Base-by-base conservation (phyloP, 2,797 vertebrate genomes). In the Pantherophis alleghaniensis region DNA sequence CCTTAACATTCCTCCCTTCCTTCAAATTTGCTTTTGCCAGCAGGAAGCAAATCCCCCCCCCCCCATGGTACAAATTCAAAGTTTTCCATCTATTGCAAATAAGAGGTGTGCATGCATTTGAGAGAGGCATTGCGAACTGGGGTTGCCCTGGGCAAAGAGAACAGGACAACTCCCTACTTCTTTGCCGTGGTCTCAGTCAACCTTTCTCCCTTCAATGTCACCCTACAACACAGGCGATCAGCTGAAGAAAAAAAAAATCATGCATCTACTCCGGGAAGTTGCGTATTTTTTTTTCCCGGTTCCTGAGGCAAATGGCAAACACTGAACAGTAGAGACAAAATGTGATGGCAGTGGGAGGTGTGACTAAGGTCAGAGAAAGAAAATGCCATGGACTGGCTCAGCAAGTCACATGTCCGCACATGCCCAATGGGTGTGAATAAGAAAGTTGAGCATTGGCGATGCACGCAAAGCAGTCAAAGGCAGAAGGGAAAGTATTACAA, bases 281-380 rank as follows among this genome's bases (percentile, higher is more conserved):
- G 47, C 12, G 11, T 37, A 7, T 26, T 51, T 11, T 51, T 51
- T 61, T 63, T 26, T 1, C 5, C 5, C 14, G 12, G 20, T 10
- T 57, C 51, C 42, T 11, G 1, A 42, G 79, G 42, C 22, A 5
- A 28, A 24, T 2, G 24, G 59, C 89, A 69, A 28, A 18, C 28
- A 10, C 87, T 53, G 53, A 57, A 79, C 10, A 0, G 4, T 59
- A 69, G 28, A 89, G 66, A 22, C 51, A 9, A 22, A 87, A 20
- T 37, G 3, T 60, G 74, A 32, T 91, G 89, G 63, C 18, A 83
- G 32, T 61, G 63, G n/a, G 32, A 13, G 7, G 83, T 22, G 32
- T 88, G 37, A 92, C 66, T 86, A 57, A 55, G 91, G 87, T 92
- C 91, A 86, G 51, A 89, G 28, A 11, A 6, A 94, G 66, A 91